These are phyloP conservation scores for Oreotragus oreotragus DNA, from an alignment of 2,113 vertebrate species.

Conservation along the genomic window DNA sequence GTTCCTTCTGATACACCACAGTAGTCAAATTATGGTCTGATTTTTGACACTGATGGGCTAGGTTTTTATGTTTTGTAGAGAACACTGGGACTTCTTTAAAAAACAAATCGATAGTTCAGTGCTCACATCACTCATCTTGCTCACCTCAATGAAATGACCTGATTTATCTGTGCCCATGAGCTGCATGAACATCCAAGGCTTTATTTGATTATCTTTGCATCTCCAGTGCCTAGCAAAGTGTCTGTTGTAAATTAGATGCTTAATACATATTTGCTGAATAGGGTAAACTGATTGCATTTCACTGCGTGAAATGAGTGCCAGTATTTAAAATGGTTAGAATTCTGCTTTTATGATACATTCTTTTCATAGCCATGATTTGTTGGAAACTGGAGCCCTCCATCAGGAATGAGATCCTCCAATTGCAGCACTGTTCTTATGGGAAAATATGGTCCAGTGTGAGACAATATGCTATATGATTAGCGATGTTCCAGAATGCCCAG, in stretches of 20 bases:
- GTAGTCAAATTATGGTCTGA: not conserved
- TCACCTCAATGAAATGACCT: rapidly evolving
- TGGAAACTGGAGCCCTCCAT: not conserved
- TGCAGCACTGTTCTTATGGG: rapidly evolving
- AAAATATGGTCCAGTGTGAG: rapidly evolving
- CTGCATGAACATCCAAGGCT: rapidly evolving
- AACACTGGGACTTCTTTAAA: not conserved
- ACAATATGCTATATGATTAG: not conserved
- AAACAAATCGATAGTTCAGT: not conserved
- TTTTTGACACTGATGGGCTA: not conserved
- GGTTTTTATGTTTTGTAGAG: not conserved
- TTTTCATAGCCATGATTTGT: not conserved
- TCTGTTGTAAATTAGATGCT: rapidly evolving
- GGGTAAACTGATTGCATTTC: rapidly evolving
- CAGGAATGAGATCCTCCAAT: not conserved
- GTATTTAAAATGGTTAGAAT: not conserved
- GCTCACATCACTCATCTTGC: rapidly evolving
- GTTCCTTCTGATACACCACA: not conserved
- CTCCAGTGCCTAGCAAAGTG: not conserved
- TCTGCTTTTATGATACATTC: not conserved
- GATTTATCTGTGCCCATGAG: rapidly evolving
- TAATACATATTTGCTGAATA: rapidly evolving
- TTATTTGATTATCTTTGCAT: rapidly evolving
- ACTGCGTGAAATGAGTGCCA: rapidly evolving
- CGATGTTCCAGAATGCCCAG: rapidly evolving